Percentiles rank a stretch among this genome's conserved stretches.
These are phyloP conservation scores for Octodon degus DNA, from an alignment of 2,113 vertebrate genomes.

Conservation along the genomic window DNA sequence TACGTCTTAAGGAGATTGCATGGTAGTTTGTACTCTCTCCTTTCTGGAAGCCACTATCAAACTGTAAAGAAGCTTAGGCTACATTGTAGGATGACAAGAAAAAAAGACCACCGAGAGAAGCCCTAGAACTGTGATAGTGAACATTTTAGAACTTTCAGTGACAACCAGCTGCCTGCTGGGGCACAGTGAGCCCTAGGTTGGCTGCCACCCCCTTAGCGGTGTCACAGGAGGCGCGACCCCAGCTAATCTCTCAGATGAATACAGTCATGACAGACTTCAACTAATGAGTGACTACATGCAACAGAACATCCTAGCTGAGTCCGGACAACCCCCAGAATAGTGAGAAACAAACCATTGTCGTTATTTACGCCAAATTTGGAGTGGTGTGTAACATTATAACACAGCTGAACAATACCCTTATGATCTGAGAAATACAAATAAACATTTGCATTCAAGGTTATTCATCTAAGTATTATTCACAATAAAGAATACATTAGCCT, in stretches of 20 bases:
- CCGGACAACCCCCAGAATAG: not conserved
- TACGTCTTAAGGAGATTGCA: not conserved
- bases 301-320: not conserved
- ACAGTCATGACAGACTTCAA: not conserved
- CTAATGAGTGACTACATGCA: not conserved
- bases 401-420: not conserved
- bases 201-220: not conserved
- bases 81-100: not conserved
- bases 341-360: not conserved
- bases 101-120: not conserved
- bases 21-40: not conserved
- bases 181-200: not conserved
- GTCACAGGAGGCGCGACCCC: not conserved
- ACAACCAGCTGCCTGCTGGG: not conserved
- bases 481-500: not conserved
- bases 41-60: not conserved
- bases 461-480: not conserved
- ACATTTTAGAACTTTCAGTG: not conserved
- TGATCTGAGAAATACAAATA: not conserved
- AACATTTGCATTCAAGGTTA: not conserved
- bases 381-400: not conserved
- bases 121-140: not conserved
- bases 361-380: not conserved
- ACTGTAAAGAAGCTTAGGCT: not conserved
- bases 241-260: not conserved